Evolutionary conservation across 2,113 vertebrate genomes (phyloP), one percentile per base, ranked within the genome.

Genomic region (Thamnaconus septentrionalis): DNA sequence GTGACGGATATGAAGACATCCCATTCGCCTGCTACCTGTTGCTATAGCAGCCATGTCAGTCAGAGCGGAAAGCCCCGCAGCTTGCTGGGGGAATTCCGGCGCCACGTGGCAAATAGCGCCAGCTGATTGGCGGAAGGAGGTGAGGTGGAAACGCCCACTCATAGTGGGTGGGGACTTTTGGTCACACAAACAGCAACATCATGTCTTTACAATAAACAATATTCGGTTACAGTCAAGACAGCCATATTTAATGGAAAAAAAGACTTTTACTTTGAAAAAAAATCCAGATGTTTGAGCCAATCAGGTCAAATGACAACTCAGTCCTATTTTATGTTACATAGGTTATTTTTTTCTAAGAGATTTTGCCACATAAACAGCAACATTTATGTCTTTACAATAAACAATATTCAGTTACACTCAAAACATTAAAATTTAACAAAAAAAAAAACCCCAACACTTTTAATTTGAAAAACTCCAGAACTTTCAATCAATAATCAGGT

Each of bases 21-120:
- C 18, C 6, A 8, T 4, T 0, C 0, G 0, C 0, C 5, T 40
- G 3, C 78, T 49, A 71, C 39, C 3, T 4, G 76, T 71, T 72
- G 83, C 56, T 74, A 71, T 5, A 12, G 6, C 64, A 3, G 63
- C 45, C 18, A 60, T 41, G 66, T 64, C 81, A 75, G 50, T 70
- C 74, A 55, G 8, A 9, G 69, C 70, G 92, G 92, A 93, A 93
- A 91, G 69, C 88, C 91, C 92, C 91, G 51, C 7, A 85, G 70
- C 64, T 53, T 10, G 48, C 18, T 31, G 66, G 92, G 91, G 92
- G 90, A 92, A 92, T 92, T 93, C 92, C 92, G 76, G 31, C 3
- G 53, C 54, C 59, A 68, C 57, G 65, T 82, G 62, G 50, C 62
- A 56, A 70, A 71, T 42, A 1, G 42, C 8, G 56, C 12, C 0